These are phyloP conservation scores for Diarsia mendica DNA, from an alignment of 2,888 invertebrate species.

Conservation along the genomic window DNA sequence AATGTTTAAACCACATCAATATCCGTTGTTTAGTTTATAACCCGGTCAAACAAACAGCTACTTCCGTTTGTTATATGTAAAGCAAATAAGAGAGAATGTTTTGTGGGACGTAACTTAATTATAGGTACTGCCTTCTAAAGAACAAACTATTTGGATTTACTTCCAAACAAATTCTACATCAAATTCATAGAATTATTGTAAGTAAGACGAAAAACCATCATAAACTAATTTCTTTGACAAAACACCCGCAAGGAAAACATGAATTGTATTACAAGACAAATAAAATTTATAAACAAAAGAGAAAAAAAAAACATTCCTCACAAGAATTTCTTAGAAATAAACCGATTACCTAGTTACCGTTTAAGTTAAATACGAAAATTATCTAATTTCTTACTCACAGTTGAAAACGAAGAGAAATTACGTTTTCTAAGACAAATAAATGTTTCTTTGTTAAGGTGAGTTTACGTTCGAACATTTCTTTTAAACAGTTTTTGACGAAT, in stretches of 20 bases:
- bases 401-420: slow-evolving; percentile 41
- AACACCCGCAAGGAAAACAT: slow-evolving; percentile 6
- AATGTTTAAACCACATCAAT: not conserved
- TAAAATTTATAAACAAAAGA: slow-evolving; percentile 9
- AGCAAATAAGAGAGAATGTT: not conserved
- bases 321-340: slow-evolving; percentile 25
- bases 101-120: not conserved
- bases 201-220: not conserved
- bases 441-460: slow-evolving; percentile 25
- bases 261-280: slow-evolving; percentile 26
- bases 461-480: not conserved
- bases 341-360: slow-evolving; percentile 36
- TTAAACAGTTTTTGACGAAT: not conserved
- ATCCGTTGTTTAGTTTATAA: not conserved
- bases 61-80: too few species aligned
- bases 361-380: slow-evolving; percentile 43
- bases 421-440: slow-evolving; percentile 45
- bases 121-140: not conserved
- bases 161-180: not conserved
- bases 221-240: not conserved
- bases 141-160: not conserved
- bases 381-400: slow-evolving; percentile 41
- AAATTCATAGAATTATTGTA: not conserved
- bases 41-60: too few species aligned
- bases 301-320: slow-evolving; percentile 12